These are phyloP conservation scores for Caenorhabditis zanzibari DNA, from an alignment of 2,888 invertebrate genomes.

Conservation along the genomic window DNA sequence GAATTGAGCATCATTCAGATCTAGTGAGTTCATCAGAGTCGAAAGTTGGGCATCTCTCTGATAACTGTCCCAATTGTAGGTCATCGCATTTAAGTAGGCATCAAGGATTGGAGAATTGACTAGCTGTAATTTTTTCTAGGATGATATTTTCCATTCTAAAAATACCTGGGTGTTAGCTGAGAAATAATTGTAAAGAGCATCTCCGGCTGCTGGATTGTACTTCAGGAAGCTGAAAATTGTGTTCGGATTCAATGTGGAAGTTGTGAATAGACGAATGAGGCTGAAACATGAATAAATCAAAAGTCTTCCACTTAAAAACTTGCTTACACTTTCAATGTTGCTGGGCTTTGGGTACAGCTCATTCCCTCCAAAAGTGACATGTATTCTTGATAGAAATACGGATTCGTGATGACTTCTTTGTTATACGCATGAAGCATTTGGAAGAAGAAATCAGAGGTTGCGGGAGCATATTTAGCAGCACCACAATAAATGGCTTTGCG, in stretches of 20 bases:
- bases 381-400: conserved; percentile 72
- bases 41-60: conserved; percentile 24
- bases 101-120: conserved; percentile 33
- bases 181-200: conserved; percentile 52
- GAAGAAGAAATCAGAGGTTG: conserved; percentile 61
- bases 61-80: conserved; percentile 61
- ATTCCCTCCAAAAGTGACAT: conserved; percentile 68
- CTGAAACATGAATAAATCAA: conserved; percentile 12
- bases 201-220: conserved; percentile 54
- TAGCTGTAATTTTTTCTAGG: conserved; percentile 19
- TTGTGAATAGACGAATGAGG: conserved; percentile 44
- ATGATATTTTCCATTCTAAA: too few species aligned
- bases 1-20: conserved; percentile 28
- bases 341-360: conserved; percentile 54
- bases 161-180: conserved; percentile 29
- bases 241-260: conserved; percentile 39
- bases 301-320: neutral
- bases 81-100: conserved; percentile 65
- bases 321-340: conserved; percentile 44
- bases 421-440: conserved; percentile 64
- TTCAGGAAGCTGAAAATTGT: conserved; percentile 61
- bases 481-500: conserved; percentile 71
- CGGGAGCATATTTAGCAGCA: conserved; percentile 60
- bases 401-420: conserved; percentile 63
- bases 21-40: conserved; percentile 20